These are phyloP conservation scores for Chloropsis cyanopogon DNA, from an alignment of 2,113 vertebrate species.

Conservation along the genomic window DNA sequence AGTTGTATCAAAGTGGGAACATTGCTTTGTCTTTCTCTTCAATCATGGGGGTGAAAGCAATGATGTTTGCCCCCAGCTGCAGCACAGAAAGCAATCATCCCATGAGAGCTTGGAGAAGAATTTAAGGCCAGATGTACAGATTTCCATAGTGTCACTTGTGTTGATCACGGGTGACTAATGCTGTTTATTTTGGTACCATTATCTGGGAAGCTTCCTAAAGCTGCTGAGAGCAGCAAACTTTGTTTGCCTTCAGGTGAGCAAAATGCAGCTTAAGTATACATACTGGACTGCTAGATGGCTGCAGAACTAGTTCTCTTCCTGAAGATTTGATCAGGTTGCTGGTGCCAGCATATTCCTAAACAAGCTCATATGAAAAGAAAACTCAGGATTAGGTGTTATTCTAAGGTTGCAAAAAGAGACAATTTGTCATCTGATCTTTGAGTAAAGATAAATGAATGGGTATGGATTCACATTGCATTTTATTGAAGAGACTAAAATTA, in stretches of 20 bases:
- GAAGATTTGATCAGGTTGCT: neutral
- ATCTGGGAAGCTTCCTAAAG: neutral
- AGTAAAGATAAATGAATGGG: neutral
- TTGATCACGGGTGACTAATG: neutral
- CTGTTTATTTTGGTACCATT: neutral
- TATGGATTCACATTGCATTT: neutral
- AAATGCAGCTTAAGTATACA: neutral
- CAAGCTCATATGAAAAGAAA: neutral
- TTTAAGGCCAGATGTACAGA: neutral
- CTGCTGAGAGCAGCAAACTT: neutral
- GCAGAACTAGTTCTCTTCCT: neutral
- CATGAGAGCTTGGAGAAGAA: neutral
- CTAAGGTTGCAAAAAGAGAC: neutral
- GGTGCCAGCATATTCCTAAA: neutral
- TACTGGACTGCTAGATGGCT: neutral
- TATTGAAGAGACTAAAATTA: neutral
- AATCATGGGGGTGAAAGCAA: neutral
- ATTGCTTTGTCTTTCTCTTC: neutral
- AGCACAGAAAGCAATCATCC: neutral
- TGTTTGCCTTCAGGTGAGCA: neutral
- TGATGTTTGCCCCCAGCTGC: neutral
- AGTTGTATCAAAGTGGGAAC: neutral
- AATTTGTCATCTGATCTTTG: neutral
- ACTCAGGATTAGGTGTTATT: neutral
- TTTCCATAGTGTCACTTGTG: neutral